These are phyloP conservation scores for Macroglossus sobrinus DNA, from an alignment of 2,113 vertebrate species.

Conservation along the genomic window DNA sequence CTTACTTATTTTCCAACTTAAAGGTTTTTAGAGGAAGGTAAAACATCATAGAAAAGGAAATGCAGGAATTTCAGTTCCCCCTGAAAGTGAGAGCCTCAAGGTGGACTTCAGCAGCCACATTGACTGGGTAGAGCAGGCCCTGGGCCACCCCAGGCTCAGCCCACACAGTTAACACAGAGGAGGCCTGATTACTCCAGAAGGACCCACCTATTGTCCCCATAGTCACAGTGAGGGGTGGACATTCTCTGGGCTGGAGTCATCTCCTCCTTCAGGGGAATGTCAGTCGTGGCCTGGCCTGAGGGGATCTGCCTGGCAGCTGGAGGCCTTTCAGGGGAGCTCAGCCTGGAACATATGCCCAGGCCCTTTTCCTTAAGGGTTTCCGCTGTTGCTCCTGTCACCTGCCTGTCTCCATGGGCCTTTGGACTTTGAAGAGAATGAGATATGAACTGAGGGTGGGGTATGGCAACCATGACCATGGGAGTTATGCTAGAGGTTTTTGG, in stretches of 20 bases:
- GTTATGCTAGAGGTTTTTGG: not conserved
- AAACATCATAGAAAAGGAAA: not conserved
- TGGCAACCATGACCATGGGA: not conserved
- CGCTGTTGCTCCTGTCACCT: not conserved
- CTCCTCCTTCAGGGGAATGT: conserved; percentile 25
- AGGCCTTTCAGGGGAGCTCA: not conserved
- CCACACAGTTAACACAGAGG: accelerated
- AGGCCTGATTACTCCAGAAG: not conserved
- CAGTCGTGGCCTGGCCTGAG: not conserved
- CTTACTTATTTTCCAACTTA: not conserved
- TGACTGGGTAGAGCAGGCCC: too few relatives aligned
- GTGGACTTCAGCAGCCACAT: too few relatives aligned
- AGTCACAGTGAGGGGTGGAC: not conserved
- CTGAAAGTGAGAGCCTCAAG: not conserved
- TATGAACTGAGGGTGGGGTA: not conserved
- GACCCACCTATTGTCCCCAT: not conserved
- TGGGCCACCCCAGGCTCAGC: too few relatives aligned
- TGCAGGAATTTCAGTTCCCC: not conserved
- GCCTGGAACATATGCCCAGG: not conserved
- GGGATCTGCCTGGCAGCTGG: accelerated
- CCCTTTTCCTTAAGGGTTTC: not conserved
- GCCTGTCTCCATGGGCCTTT: not conserved
- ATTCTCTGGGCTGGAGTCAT: not conserved
- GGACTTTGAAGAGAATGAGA: not conserved
- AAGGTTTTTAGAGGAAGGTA: not conserved